Base-by-base conservation (phyloP, 1,140 invertebrate genomes). In the Diploscapter pachys region DNA sequence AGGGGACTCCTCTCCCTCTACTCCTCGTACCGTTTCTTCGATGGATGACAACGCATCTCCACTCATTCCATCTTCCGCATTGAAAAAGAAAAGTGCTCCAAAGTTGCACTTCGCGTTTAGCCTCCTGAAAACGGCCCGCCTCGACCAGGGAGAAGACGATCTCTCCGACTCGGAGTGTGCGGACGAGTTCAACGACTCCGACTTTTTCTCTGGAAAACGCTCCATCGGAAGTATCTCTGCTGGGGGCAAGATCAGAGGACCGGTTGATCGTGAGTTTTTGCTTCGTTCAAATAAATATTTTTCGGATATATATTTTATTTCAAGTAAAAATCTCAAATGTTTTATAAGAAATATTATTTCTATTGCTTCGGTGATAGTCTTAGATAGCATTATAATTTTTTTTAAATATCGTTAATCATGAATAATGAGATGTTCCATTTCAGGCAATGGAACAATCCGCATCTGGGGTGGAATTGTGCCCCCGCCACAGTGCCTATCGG, bases 21-120 rank as follows among this genome's bases (percentile, higher is more conserved):
- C 82, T 8, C 82, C 82, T 53, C 13, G 80, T 48, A 80, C 83
- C 55, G 65, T 80, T 11, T 77, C 80, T 48, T 66, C 63, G 3
- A 66, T 71, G 62, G 69, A 71, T 53, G 75, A 76, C 53, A 65
- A 64, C 9, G 55, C 59, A 2, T 54, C 74, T 13, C 67, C 69
- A 3, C 31, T 76, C 49, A 56, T 65, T 2, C 50, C 49, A 48
- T 50, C 75, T 31, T 55, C 53, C 13, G 62, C 54, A 48, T 66
- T 75, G 6, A 76, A 76, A 49, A 76, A 76, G 55, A 71, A 71
- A 53, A 76, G 75, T 50, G 64, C 75, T 5, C 75, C 75, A 56
- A 83, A 85, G 72, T 62, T 84, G 3, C 82, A 84, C 72, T 84
- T 84, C 68, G 80, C 81, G 4, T 80, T 82, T 56, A 82, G 82